phyloP scores from a whole-genome alignment of 2,888 invertebrate genomes.

The Drosophila borealis region DNA sequence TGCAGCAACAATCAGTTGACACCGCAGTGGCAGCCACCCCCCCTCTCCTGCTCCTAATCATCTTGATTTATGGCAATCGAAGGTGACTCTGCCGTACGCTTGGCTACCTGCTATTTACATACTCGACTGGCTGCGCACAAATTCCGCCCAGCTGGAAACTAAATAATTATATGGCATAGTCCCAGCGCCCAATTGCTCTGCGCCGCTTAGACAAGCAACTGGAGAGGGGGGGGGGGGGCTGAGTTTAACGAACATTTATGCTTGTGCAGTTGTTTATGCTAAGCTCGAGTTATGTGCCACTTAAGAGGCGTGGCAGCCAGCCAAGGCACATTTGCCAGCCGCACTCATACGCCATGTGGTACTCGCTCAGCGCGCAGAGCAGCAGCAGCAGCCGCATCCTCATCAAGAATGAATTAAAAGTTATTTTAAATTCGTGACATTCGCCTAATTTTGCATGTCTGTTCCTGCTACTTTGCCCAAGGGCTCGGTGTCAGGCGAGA shows the following conservation, averaged over 20 bases:
- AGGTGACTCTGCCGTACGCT: slow-evolving; percentile 37
- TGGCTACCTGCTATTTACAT: slow-evolving; percentile 53
- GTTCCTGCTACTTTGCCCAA: slow-evolving; percentile 52
- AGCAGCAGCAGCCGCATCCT: slow-evolving; percentile 58
- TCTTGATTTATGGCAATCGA: slow-evolving; percentile 81
- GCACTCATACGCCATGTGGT: slow-evolving; percentile 73
- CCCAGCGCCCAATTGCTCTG: slow-evolving; percentile 7
- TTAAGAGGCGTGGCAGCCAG: slow-evolving; percentile 64
- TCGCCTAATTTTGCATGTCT: slow-evolving; percentile 77
- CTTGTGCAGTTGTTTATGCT: slow-evolving; percentile 78
- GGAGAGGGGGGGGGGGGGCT: slow-evolving; percentile 12
- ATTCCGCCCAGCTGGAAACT: slow-evolving; percentile 71
- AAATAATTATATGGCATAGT: slow-evolving; percentile 73
- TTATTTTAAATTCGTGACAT: slow-evolving; percentile 83
- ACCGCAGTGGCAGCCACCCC: slow-evolving; percentile 22
- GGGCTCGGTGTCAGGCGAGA: slow-evolving; percentile 57
- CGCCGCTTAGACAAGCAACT: not conserved
- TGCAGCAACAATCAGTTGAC: slow-evolving; percentile 51
- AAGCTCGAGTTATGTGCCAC: slow-evolving; percentile 77
- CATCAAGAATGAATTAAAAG: slow-evolving; percentile 82
- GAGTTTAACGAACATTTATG: slow-evolving; percentile 79
- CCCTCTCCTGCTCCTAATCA: slow-evolving; percentile 24
- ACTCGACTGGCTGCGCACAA: slow-evolving; percentile 57
- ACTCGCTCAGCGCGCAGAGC: slow-evolving; percentile 25
- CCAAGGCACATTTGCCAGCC: slow-evolving; percentile 68